Conservation (phyloP, 2,113 vertebrate genomes). For the Platanista minor region DNA sequence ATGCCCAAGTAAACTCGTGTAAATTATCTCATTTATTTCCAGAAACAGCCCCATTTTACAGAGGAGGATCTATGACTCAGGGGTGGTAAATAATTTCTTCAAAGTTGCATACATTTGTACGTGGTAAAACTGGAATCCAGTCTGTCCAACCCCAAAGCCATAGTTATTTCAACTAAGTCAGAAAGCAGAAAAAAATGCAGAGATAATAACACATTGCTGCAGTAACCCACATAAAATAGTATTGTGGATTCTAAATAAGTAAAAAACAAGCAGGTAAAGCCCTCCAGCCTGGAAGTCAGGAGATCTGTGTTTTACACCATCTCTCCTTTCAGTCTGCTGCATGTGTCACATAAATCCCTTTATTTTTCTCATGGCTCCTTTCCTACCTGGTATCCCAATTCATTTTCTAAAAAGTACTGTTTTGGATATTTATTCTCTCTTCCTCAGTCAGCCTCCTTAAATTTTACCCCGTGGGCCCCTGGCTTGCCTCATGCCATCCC, state of each 20-base stretch:
- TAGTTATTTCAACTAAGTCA: neutral
- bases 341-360: neutral
- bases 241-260: neutral
- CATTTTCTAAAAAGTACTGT: neutral
- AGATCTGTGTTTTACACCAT: neutral
- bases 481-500: rapidly evolving
- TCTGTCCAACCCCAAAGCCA: neutral
- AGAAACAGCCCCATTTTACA: neutral
- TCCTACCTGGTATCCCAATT: neutral
- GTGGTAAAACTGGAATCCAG: neutral
- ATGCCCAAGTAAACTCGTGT: neutral
- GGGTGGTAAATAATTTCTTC: neutral
- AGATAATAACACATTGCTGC: neutral
- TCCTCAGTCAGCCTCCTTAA: neutral
- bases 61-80: neutral
- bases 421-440: neutral
- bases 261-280: neutral
- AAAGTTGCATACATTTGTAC: neutral
- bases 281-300: neutral
- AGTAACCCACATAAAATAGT: neutral
- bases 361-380: neutral
- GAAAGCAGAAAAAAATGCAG: neutral
- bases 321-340: neutral
- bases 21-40: neutral
- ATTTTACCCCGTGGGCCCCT: neutral